A percentile compares a stretch with the other conserved stretches of the same genome.
Evolutionary conservation across 1,140 invertebrate species (phyloP).

Genomic region (Ganaspis sp.): DNA sequence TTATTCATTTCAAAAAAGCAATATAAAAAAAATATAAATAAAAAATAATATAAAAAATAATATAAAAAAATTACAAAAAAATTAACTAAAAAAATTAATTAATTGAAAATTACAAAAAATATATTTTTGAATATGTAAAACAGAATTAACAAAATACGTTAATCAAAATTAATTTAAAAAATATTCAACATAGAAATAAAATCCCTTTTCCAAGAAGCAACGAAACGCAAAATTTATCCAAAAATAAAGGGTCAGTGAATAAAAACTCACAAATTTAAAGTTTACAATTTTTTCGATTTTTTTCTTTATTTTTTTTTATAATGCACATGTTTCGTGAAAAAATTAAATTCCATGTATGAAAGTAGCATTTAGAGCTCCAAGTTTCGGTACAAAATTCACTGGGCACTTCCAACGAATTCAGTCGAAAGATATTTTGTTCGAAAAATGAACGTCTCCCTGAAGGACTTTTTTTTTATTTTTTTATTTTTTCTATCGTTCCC

Average conservation of each 20-base stretch:
- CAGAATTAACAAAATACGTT: too few species aligned
- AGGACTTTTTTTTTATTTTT: constrained; percentile 55
- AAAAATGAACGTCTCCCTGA: constrained; percentile 44
- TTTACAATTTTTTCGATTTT: constrained; percentile 67
- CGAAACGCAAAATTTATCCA: not conserved
- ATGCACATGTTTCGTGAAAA: constrained; percentile 74
- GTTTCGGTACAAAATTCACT: constrained; percentile 68
- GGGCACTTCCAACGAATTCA: constrained; percentile 37
- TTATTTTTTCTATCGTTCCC: constrained; percentile 57
- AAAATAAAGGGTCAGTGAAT: constrained; percentile 28
- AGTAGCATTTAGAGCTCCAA: constrained; percentile 67
- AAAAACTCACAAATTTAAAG: constrained; percentile 36
- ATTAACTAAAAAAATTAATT: too few species aligned
- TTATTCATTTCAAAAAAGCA: too few species aligned
- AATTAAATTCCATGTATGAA: constrained; percentile 73
- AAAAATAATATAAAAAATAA: too few species aligned
- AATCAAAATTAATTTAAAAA: too few species aligned
- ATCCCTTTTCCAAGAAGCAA: too few species aligned
- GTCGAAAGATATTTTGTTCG: constrained; percentile 34
- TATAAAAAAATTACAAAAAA: too few species aligned
- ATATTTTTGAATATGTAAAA: too few species aligned
- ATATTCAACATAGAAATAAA: too few species aligned
- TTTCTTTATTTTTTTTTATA: constrained; percentile 72
- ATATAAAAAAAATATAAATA: too few species aligned
- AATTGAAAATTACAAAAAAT: too few species aligned